Evolutionary conservation across 2,888 invertebrate species (phyloP).

Genomic region (Scaeva pyrastri): DNA sequence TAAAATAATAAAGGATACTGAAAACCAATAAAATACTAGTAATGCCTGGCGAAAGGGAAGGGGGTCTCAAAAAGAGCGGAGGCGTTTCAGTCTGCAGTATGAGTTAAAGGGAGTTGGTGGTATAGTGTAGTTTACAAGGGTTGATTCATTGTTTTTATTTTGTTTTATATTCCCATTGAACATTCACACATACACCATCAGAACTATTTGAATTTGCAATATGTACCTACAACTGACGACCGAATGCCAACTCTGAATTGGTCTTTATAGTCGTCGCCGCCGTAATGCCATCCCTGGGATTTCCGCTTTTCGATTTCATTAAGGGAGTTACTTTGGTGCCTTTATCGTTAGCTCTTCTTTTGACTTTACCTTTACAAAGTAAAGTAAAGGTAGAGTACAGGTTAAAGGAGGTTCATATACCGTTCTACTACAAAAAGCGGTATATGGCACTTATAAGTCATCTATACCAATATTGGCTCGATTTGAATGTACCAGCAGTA

Average conservation of each 20-base stretch:
- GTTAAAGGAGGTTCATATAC: too few relatives aligned
- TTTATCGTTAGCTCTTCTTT: conserved; percentile 20
- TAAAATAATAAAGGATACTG: neutral
- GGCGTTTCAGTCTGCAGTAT: neutral
- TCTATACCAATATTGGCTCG: neutral
- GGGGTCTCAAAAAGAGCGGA: too few relatives aligned
- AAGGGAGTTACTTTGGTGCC: neutral
- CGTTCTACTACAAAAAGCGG: too few relatives aligned
- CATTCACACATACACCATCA: neutral
- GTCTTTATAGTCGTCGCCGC: neutral
- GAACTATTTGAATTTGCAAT: conserved; percentile 2
- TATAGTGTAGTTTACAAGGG: conserved; percentile 9
- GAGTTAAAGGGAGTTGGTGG: neutral
- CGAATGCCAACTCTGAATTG: neutral
- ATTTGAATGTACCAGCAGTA: too few relatives aligned
- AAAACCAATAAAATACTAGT: too few relatives aligned
- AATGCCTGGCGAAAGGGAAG: too few relatives aligned
- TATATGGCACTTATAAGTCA: conserved; percentile 2
- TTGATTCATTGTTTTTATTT: conserved; percentile 4
- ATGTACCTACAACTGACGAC: neutral
- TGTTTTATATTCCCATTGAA: conserved; percentile 2
- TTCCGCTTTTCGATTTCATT: conserved; percentile 14
- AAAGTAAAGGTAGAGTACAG: too few relatives aligned
- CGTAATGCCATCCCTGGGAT: neutral
- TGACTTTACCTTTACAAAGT: neutral